Conservation (phyloP, 2,797 vertebrate genomes). For the Prunella strophiata region DNA sequence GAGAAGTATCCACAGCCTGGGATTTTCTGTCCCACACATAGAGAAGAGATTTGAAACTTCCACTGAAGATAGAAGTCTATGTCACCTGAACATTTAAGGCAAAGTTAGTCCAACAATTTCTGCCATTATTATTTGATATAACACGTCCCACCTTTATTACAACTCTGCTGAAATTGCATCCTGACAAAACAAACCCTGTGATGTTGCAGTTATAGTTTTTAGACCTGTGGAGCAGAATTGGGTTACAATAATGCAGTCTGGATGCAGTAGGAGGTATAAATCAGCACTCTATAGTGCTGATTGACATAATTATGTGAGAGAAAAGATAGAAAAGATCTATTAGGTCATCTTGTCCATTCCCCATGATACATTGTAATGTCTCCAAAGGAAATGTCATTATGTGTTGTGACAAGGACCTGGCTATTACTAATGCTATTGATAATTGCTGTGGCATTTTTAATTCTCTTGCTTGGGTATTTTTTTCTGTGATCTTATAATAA, state of each 20-base stretch:
- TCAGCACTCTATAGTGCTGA: conserved; percentile 1
- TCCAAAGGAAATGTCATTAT: conserved; percentile 32
- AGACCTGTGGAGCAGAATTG: background rate
- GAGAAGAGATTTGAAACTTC: background rate
- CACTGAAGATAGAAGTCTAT: background rate
- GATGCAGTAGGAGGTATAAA: background rate
- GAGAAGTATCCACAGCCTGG: background rate
- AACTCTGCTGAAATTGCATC: background rate
- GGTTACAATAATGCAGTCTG: background rate
- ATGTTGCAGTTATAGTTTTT: background rate
- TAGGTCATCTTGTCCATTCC: conserved; percentile 36
- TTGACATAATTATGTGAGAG: conserved; percentile 38
- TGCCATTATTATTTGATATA: background rate
- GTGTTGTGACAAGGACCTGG: conserved; percentile 27
- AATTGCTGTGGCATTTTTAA: conserved; percentile 26
- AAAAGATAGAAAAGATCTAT: conserved; percentile 37
- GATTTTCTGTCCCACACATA: background rate
- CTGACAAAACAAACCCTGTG: background rate
- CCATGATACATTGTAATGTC: background rate
- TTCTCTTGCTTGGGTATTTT: background rate
- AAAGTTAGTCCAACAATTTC: background rate
- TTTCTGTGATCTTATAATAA: background rate
- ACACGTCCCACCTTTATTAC: background rate
- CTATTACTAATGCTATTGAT: conserved; percentile 30
- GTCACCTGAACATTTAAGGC: background rate